Percentiles rank a stretch among this genome's conserved stretches.
Conservation (phyloP, 92 coral and sea anemone species). For the Umimayanthus chanpuru region DNA sequence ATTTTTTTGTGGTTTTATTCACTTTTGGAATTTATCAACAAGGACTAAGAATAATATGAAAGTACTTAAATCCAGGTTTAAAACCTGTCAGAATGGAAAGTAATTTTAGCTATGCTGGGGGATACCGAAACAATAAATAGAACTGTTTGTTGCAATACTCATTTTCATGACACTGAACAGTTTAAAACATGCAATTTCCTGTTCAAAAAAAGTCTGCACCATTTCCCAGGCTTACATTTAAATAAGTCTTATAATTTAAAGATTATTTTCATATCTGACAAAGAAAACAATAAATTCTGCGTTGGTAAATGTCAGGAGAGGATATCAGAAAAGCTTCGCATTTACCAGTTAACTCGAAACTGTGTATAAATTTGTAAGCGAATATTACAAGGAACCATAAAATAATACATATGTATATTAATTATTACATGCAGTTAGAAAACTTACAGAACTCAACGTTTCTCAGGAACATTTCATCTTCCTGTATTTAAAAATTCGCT, state of each 20-base stretch:
- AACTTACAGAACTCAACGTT: no score
- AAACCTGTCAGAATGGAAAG: no score
- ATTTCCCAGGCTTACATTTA: neutral
- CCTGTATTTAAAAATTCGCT: no score
- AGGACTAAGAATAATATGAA: no score
- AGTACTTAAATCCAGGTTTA: no score
- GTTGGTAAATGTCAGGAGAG: neutral
- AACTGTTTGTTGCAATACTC: neutral
- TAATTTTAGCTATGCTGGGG: no score
- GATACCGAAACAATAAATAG: no score
- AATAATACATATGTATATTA: no score
- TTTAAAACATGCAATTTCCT: conserved; percentile 15
- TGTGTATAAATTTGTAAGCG: neutral
- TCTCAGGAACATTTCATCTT: no score
- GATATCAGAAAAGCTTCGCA: neutral
- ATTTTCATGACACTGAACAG: neutral
- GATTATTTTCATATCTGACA: neutral
- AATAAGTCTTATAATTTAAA: neutral
- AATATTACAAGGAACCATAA: neutral
- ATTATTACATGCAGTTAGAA: no score
- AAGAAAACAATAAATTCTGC: neutral
- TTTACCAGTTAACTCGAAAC: neutral
- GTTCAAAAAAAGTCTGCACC: neutral
- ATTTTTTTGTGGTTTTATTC: no score
- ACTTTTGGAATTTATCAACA: no score